Conservation (phyloP, 2,888 invertebrate genomes). For the Drosophila ezoana region DNA sequence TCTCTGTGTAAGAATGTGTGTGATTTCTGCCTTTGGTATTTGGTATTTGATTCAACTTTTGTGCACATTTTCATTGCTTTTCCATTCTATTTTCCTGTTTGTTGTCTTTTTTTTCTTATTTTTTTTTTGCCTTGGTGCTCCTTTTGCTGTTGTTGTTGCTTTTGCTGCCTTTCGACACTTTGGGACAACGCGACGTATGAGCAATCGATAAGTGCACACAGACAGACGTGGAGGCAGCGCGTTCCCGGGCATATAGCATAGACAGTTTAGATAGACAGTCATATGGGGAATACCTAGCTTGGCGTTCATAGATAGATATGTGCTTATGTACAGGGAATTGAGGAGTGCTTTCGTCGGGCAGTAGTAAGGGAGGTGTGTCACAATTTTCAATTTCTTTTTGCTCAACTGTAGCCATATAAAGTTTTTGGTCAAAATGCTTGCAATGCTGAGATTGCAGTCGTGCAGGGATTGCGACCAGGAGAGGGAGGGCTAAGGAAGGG, state of each 20-base stretch:
- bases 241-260: constrained; percentile 40
- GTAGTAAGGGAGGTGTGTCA: too few species aligned
- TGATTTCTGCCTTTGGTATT: constrained; percentile 70
- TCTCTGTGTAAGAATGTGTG: constrained; percentile 68
- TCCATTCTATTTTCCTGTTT: constrained; percentile 38
- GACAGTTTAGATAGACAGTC: constrained; percentile 67
- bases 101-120: background rate
- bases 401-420: constrained; percentile 66
- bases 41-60: constrained; percentile 71
- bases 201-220: constrained; percentile 76
- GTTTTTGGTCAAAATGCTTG: constrained; percentile 66
- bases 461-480: constrained; percentile 43
- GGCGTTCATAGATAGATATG: constrained; percentile 22
- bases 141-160: constrained; percentile 15
- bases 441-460: constrained; percentile 75
- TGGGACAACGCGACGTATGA: constrained; percentile 66
- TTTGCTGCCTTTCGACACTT: constrained; percentile 57
- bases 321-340: background rate
- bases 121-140: background rate
- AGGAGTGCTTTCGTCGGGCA: too few species aligned
- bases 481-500: background rate
- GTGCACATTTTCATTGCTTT: constrained; percentile 67
- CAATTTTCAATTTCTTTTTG: constrained; percentile 75
- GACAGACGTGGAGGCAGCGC: constrained; percentile 47
- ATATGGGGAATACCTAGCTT: constrained; percentile 65